phyloP scores from a whole-genome alignment of 2,888 invertebrate species.

The Pollenia angustigena region DNA sequence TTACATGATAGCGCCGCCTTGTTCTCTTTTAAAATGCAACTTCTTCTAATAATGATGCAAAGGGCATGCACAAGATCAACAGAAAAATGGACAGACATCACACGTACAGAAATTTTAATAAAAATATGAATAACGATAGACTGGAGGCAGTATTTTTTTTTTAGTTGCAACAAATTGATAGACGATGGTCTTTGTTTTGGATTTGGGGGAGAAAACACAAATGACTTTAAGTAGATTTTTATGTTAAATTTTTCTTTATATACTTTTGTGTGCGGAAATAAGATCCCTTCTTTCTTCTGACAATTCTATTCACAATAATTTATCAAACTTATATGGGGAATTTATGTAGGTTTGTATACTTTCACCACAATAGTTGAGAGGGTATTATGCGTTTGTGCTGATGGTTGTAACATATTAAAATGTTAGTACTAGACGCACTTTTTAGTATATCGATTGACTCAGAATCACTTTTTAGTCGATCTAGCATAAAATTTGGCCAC shows the following conservation, averaged over 20 bases:
- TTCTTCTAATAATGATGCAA: slow-evolving; percentile 38
- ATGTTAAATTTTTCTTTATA: slow-evolving; percentile 31
- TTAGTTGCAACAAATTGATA: slow-evolving; percentile 54
- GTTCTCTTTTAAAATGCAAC: slow-evolving; percentile 36
- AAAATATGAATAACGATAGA: slow-evolving; percentile 42
- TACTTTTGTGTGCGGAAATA: slow-evolving; percentile 57
- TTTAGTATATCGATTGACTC: too few species aligned
- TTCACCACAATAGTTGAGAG: too few species aligned
- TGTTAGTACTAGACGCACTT: too few species aligned
- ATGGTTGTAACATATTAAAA: too few species aligned
- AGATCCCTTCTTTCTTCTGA: slow-evolving; percentile 35
- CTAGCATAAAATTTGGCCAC: too few species aligned
- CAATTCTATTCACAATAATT: slow-evolving; percentile 22
- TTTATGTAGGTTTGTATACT: background rate
- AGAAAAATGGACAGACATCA: slow-evolving; percentile 20
- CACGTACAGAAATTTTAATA: slow-evolving; percentile 16
- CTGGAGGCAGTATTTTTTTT: slow-evolving; percentile 13
- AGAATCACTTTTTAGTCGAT: too few species aligned
- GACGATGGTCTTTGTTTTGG: slow-evolving; percentile 58
- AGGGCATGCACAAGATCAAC: slow-evolving; percentile 65
- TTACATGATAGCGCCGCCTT: slow-evolving; percentile 68
- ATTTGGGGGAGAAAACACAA: slow-evolving; percentile 37
- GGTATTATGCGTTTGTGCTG: too few species aligned
- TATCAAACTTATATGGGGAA: slow-evolving; percentile 16
- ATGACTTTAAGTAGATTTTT: slow-evolving; percentile 39